These are phyloP conservation scores for Ataeniobius toweri DNA, from an alignment of 2,797 vertebrate species.

Conservation along the genomic window DNA sequence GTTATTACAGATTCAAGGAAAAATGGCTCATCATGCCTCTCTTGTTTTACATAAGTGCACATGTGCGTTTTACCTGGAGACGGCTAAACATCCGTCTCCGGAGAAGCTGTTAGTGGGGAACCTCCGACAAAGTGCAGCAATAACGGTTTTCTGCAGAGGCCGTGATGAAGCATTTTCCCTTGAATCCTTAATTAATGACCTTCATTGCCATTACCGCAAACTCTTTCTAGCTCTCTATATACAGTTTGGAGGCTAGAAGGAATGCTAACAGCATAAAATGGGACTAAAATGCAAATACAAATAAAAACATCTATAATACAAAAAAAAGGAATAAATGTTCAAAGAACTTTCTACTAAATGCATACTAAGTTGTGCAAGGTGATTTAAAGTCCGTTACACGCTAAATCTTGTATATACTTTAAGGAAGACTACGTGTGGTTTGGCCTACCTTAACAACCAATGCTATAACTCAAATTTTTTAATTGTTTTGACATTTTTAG, in stretches of 20 bases:
- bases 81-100: background rate
- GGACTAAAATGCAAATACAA: background rate
- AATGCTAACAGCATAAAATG: background rate
- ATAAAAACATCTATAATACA: background rate
- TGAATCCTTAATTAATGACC: slow-evolving; percentile 52
- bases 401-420: background rate
- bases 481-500: background rate
- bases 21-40: slow-evolving; percentile 47
- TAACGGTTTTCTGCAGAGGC: slow-evolving; percentile 36
- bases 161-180: slow-evolving; percentile 18
- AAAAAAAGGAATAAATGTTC: background rate
- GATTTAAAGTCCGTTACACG: background rate
- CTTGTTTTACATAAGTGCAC: slow-evolving; percentile 57
- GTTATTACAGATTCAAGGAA: slow-evolving; percentile 58
- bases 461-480: no score
- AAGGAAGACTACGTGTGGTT: no score
- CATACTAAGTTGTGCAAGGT: background rate
- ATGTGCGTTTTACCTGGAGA: slow-evolving; percentile 38
- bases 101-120: slow-evolving; percentile 19
- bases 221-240: background rate
- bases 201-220: slow-evolving; percentile 22
- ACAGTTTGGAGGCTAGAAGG: background rate
- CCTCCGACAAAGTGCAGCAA: slow-evolving; percentile 42
- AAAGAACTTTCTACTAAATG: background rate
- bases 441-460: no score